Evolutionary conservation across 1,140 invertebrate genomes (phyloP), one percentile per base, ranked within the genome.

Genomic region (Lysiphlebus fabarum): DNA sequence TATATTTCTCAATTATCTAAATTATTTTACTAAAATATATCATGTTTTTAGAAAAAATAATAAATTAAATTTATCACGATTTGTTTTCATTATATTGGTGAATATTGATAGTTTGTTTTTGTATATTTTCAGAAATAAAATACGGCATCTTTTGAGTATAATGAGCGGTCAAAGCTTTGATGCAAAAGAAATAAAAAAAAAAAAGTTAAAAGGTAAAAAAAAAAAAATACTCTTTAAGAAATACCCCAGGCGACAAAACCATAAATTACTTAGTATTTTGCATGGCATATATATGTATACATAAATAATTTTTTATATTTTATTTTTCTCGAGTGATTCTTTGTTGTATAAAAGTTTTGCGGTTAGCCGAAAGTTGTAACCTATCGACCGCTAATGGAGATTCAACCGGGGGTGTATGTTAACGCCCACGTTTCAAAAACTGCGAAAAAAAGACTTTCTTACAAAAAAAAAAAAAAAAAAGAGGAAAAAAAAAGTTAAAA

Each of bases 251-350:
- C 47, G 51, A 56, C 63, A 48, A 48, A 40, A 41, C 50, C 67
- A 67, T 69, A 67, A 67, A 69, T 70, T 70, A 63, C 62, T 66
- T 66, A 63, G 63, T 60, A 68, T 68, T 66, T 56, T 26, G 53
- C 26, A 49, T 12, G 54, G 38, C 42, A 37, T 10, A 34, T 51
- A 12, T 56, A 26, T 26, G 17, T 26, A 26, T 26, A 26, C 17
- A 26, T 26, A 26, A 2, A 26, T 26, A 26, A 26, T 26, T 26
- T 26, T 26, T 26, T 26, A 2, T 26, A 2, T 26, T 26, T 26
- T 26, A 2, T 26, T 26, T 26, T 26, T 42, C 48, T 42, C 48
- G n/a, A 50, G 36, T 55, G 58, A 43, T 51, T 26, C 17, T 17
- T 17, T 17, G 17, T 17, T 17, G 57, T 62, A 62, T 44, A 59